Conservation (phyloP, 2,888 invertebrate species). For the Apodemia hepburni region DNA sequence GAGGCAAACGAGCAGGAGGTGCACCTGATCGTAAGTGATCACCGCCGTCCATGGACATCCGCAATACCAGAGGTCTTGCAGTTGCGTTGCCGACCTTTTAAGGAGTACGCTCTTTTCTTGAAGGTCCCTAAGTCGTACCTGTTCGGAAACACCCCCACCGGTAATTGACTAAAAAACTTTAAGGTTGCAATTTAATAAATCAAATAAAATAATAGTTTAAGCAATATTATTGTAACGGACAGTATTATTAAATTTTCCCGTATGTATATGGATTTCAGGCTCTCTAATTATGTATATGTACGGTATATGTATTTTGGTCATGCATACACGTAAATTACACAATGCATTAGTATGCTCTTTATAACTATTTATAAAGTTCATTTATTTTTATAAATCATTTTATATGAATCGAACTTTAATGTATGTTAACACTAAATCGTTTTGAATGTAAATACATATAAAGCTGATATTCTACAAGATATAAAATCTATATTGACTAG, state of each 20-base stretch:
- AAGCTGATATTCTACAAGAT: slow-evolving; percentile 42
- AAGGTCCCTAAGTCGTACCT: too few relatives aligned
- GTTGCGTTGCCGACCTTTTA: too few relatives aligned
- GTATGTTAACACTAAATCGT: slow-evolving; percentile 10
- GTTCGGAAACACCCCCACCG: too few relatives aligned
- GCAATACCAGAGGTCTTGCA: too few relatives aligned
- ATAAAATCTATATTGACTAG: slow-evolving; percentile 22
- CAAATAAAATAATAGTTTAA: too few relatives aligned
- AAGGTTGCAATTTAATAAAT: too few relatives aligned
- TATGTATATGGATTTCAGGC: slow-evolving; percentile 16
- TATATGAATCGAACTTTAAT: slow-evolving; percentile 15
- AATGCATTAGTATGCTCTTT: slow-evolving; percentile 20
- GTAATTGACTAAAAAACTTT: too few relatives aligned
- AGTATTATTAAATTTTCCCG: slow-evolving; percentile 4
- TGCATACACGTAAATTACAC: slow-evolving; percentile 19
- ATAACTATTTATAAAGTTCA: slow-evolving; percentile 17
- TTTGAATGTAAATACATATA: slow-evolving; percentile 47
- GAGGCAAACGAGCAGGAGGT: too few relatives aligned
- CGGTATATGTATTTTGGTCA: slow-evolving; percentile 20
- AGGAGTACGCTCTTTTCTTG: too few relatives aligned
- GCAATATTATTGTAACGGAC: neutral
- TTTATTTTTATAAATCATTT: slow-evolving; percentile 6
- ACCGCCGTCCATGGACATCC: too few relatives aligned
- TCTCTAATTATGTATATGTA: slow-evolving; percentile 15
- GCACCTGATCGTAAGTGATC: too few relatives aligned